Evolutionary conservation across 2,113 vertebrate species (phyloP), one percentile per base, ranked within the genome.

Genomic region (Rhipidura dahli): DNA sequence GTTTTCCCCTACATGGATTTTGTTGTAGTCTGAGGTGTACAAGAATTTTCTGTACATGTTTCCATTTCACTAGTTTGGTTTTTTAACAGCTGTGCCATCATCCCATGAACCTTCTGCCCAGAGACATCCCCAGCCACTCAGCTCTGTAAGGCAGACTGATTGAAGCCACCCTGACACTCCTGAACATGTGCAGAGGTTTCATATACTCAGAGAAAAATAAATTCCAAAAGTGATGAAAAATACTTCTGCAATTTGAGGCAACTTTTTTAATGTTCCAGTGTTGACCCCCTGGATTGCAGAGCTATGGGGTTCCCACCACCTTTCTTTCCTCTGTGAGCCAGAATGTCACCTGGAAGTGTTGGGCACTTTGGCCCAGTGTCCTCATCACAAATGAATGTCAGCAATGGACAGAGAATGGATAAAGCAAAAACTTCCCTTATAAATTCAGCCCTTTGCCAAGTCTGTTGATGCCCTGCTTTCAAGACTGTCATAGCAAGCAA

Each of bases 401-500:
- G 2, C 66, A 93, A 13, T 13, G 53, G 81, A 87, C 65, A 57
- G 76, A 78, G 76, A 95, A 95, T 45, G 64, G 80, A 95, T 94
- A 76, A 33, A 89, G 57, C 66, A 93, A 96, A 97, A 96, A 40
- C 49, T 93, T 82, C 64, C 78, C 49, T 28, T 94, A 54, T 89
- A 83, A 96, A 96, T 84, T 87, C 81, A 92, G 83, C 82, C 70
- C 68, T 80, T 71, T 88, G n/a, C 75, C 64, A 81, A 88, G 93
- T 61, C 65, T 47, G 39, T 94, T 44, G 49, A 35, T 85, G 94
- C 63, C 95, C 88, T 94, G 70, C 87, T 97, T 93, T 87, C 82
- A 66, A 81, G 77, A 94, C 75, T 93, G 79, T 80, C 87, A 91
- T 60, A 86, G 92, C 91, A 95, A 96, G 96, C 91, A 94, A 18